Conservation (phyloP, 2,797 vertebrate species). For the Jordanella pulchra region DNA sequence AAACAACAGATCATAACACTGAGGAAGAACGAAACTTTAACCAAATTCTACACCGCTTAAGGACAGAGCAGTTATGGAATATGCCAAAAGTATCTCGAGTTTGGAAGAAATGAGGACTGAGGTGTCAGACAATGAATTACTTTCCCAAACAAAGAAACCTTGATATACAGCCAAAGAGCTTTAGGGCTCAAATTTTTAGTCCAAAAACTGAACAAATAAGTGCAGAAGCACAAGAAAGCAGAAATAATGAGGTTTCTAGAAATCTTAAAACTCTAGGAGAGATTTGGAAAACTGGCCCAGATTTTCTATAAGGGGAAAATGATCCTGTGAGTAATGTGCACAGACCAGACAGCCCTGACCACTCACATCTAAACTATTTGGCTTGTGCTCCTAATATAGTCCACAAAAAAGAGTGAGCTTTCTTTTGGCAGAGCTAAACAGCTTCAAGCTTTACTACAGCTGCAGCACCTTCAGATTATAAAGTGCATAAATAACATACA, state of each 20-base stretch:
- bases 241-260: neutral
- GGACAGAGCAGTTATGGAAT: neutral
- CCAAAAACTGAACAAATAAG: constrained; percentile 36
- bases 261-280: constrained; percentile 4
- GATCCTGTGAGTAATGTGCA: constrained; percentile 20
- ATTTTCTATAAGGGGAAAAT: constrained; percentile 3
- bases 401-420: constrained; percentile 16
- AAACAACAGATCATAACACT: neutral
- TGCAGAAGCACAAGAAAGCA: neutral
- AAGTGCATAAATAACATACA: neutral
- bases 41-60: neutral
- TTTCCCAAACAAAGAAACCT: constrained; percentile 57
- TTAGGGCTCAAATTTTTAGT: constrained; percentile 19
- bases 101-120: constrained; percentile 22
- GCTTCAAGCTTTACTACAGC: constrained; percentile 15
- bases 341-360: constrained; percentile 26
- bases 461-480: constrained; percentile 2
- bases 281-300: constrained; percentile 10
- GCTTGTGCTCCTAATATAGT: constrained; percentile 34
- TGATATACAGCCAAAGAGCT: constrained; percentile 32
- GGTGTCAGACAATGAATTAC: constrained; percentile 55
- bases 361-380: constrained; percentile 41
- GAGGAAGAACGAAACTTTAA: constrained; percentile 1
- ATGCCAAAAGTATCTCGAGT: neutral
- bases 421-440: constrained; percentile 5